Evolutionary conservation across 1,140 invertebrate species (phyloP).

Genomic region (Diorhabda elongata): DNA sequence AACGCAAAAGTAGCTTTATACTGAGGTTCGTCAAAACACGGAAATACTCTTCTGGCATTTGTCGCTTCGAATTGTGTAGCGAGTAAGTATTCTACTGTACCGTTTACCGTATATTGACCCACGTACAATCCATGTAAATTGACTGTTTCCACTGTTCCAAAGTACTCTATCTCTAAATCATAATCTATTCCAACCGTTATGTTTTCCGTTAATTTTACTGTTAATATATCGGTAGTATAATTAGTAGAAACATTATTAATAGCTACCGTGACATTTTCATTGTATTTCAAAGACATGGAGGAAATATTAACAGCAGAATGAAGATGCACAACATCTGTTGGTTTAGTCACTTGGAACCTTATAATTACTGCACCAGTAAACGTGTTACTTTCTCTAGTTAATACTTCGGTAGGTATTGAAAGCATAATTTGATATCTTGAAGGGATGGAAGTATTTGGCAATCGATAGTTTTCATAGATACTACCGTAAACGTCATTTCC

Average conservation of each 20-base stretch:
- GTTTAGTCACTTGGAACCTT: conserved; percentile 1
- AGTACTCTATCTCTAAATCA: not conserved
- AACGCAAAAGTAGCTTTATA: conserved; percentile 75
- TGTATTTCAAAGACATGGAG: not conserved
- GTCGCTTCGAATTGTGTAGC: conserved; percentile 80
- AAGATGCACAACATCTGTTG: not conserved
- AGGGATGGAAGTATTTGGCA: conserved; percentile 6
- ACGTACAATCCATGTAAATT: conserved; percentile 4
- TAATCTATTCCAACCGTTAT: not conserved
- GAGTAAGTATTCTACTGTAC: conserved; percentile 33
- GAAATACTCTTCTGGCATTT: conserved; percentile 78
- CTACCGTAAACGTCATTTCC: too few relatives aligned
- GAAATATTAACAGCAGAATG: not conserved
- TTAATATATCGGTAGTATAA: conserved; percentile 5
- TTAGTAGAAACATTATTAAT: not conserved
- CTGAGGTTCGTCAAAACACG: conserved; percentile 85
- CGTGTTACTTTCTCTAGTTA: not conserved
- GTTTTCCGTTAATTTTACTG: not conserved
- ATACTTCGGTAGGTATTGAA: not conserved
- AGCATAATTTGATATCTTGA: conserved; percentile 7
- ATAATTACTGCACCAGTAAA: conserved; percentile 7
- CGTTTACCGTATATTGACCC: not conserved
- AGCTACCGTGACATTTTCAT: not conserved
- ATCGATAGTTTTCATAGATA: conserved; percentile 4
- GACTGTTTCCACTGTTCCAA: not conserved